Evolutionary conservation across 2,888 invertebrate genomes (phyloP), one percentile per base, ranked within the genome.

Genomic region (Osmoderma eremita): DNA sequence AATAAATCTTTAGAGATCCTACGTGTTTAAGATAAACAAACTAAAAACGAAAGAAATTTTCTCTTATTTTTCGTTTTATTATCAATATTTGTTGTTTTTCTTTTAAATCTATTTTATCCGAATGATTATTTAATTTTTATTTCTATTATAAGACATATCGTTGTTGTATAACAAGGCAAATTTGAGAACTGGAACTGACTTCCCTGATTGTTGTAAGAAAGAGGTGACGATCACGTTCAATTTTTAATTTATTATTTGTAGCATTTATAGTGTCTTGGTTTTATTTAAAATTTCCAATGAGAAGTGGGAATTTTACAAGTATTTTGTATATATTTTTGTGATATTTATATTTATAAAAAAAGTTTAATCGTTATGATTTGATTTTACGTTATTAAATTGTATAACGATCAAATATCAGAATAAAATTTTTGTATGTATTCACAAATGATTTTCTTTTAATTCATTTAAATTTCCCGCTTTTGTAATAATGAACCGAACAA

Each of bases 1-100:
- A 97, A 98, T 84, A 93, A 97, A 81, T 95, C 94, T 77, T 90
- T 99, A 61, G 99, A 99, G 86, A 98, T 99, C 77, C 86, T 99
- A 74, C 88, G 99, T 80, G 99, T 99, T 74, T 98, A 91, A 90
- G 30, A 49, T 15, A n/a, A 64, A 45, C 24, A 51, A n/a, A n/a
- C n/a, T n/a, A n/a, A n/a, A n/a, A n/a, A n/a, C n/a, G n/a, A n/a
- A n/a, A n/a, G 39, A 50, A 17, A 39, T 67, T 66, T 65, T 18
- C 49, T 66, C 62, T 65, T 15, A 10, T 63, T 54, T 63, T 50
- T 65, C 12, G 48, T 51, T 51, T 15, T 51, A 51, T 51, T 51
- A 24, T 51, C 30, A 51, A 6, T 30, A 30, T 15, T 12, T 13
- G 2, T 2, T n/a, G 17, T 42, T 17, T 24, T 50, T 49, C 61